Evolutionary conservation across 2,888 invertebrate species (phyloP).

Genomic region (Polietes domitor): DNA sequence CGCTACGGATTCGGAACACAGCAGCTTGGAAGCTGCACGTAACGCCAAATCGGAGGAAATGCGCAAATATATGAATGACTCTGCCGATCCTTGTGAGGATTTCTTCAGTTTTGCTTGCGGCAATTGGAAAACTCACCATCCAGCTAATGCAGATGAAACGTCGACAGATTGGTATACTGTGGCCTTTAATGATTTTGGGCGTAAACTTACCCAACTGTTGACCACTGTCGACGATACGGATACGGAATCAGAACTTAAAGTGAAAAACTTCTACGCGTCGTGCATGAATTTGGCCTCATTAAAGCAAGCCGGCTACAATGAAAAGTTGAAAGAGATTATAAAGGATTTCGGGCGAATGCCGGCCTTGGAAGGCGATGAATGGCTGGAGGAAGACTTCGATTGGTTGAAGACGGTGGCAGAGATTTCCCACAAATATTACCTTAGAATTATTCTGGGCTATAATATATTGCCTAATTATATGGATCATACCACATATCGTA

Average conservation of each 20-base stretch:
- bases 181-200: constrained; percentile 69
- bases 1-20: too few relatives aligned
- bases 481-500: not conserved
- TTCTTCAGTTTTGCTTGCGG: constrained; percentile 18
- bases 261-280: not conserved
- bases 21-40: not conserved
- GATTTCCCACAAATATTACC: constrained; percentile 71
- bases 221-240: too few relatives aligned
- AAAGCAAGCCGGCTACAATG: not conserved
- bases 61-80: not conserved
- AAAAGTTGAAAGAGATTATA: not conserved
- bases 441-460: constrained; percentile 51
- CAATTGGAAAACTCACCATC: not conserved
- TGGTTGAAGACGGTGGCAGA: constrained; percentile 73
- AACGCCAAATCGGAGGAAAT: not conserved
- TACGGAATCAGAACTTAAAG: not conserved
- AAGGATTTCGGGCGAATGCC: constrained; percentile 76
- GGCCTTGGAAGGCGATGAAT: constrained; percentile 69
- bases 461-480: constrained; percentile 65
- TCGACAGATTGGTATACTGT: too few relatives aligned
- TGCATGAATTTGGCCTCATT: constrained; percentile 10
- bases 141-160: not conserved
- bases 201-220: constrained; percentile 66
- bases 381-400: constrained; percentile 74
- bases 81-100: not conserved